A percentile compares a stretch with the other conserved stretches of the same genome.
phyloP scores from a whole-genome alignment of 2,113 vertebrate genomes.

The Gopherus evgoodei region DNA sequence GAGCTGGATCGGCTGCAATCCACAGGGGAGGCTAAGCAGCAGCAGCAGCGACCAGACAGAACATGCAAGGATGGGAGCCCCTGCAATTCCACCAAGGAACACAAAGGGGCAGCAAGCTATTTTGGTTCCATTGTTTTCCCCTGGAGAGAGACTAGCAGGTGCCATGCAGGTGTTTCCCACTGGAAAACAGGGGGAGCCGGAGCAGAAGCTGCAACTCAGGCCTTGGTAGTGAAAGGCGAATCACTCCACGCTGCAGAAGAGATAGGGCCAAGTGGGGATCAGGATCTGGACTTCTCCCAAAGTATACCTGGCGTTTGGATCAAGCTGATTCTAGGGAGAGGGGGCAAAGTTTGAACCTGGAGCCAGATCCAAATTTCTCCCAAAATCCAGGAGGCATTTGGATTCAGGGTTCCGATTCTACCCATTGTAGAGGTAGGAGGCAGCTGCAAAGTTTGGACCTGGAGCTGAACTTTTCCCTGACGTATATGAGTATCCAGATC shows the following conservation, averaged over 20 bases:
- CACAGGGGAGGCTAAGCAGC: background rate
- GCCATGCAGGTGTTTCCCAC: background rate
- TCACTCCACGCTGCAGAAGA: background rate
- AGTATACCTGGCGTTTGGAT: background rate
- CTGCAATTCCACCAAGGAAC: background rate
- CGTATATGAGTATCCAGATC: background rate
- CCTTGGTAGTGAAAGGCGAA: background rate
- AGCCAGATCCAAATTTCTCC: conserved; percentile 1
- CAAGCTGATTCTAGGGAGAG: background rate
- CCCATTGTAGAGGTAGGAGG: background rate
- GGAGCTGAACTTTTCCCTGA: background rate
- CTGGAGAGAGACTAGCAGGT: background rate
- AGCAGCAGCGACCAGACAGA: background rate
- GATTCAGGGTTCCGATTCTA: background rate
- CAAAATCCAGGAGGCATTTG: background rate
- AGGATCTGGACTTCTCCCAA: background rate
- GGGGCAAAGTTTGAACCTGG: background rate
- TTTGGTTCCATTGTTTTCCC: background rate
- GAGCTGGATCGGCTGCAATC: background rate
- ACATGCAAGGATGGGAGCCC: background rate
- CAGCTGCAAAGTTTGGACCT: background rate
- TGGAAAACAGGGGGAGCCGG: background rate
- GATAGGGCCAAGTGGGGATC: background rate
- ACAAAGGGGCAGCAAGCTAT: background rate
- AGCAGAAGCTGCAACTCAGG: background rate